phyloP scores from a whole-genome alignment of 2,113 vertebrate species.

The Chascanopsetta lugubris region DNA sequence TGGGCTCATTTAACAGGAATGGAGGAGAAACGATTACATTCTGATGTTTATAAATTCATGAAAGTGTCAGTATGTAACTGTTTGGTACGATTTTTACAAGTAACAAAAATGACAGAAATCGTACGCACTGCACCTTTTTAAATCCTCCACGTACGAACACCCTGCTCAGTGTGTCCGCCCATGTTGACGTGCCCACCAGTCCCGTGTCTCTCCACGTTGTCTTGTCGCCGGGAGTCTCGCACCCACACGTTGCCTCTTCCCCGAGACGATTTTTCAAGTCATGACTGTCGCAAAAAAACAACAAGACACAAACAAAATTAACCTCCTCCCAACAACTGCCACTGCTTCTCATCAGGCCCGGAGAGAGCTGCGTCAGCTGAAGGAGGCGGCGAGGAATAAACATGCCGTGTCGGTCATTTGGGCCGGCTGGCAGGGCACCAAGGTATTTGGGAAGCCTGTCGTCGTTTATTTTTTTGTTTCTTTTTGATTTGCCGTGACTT shows the following conservation, averaged over 20 bases:
- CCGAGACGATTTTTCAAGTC: conserved; percentile 62
- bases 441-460: conserved; percentile 89
- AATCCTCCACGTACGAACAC: not conserved
- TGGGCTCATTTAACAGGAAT: too few relatives aligned
- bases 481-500: conserved; percentile 65
- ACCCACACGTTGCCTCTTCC: conserved; percentile 27
- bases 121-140: not conserved
- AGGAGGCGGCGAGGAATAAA: conserved; percentile 95
- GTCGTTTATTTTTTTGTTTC: not conserved
- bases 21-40: too few relatives aligned
- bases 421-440: conserved; percentile 98
- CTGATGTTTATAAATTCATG: too few relatives aligned
- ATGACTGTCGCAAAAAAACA: conserved; percentile 69
- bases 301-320: too few relatives aligned
- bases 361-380: conserved; percentile 95
- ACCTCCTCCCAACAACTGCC: conserved; percentile 80
- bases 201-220: not conserved
- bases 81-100: too few relatives aligned
- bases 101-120: too few relatives aligned
- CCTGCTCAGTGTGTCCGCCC: not conserved
- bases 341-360: conserved; percentile 86
- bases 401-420: conserved; percentile 98
- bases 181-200: not conserved
- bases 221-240: conserved; percentile 34
- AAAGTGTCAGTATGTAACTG: too few relatives aligned